A percentile compares a stretch with the other conserved stretches of the same genome.
Conservation (phyloP, 2,888 invertebrate genomes). For the Sipha maydis region DNA sequence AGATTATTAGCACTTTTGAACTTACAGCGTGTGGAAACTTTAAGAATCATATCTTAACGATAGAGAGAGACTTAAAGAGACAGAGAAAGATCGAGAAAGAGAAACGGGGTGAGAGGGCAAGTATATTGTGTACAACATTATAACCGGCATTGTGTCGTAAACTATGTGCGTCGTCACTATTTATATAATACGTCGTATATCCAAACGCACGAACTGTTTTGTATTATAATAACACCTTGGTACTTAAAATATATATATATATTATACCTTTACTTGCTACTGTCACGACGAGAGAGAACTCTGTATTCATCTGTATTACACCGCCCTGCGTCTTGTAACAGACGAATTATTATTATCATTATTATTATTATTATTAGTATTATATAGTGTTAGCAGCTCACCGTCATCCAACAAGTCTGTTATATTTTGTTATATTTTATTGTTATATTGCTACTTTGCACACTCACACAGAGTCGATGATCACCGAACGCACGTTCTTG, state of each 20-base stretch:
- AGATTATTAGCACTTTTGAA: slow-evolving; percentile 33
- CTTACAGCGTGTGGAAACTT: slow-evolving; percentile 9
- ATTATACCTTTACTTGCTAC: background rate
- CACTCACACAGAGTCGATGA: too few species aligned
- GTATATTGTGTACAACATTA: background rate
- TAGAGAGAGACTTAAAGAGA: background rate
- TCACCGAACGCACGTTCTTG: background rate
- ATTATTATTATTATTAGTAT: too few species aligned
- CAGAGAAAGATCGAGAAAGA: background rate
- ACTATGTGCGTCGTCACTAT: background rate
- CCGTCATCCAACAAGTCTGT: background rate
- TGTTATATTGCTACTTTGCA: background rate
- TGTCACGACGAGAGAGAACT: background rate
- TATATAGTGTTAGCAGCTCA: background rate
- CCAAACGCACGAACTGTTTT: background rate
- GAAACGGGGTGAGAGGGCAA: background rate
- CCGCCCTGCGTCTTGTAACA: background rate
- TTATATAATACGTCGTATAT: background rate
- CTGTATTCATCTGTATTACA: background rate
- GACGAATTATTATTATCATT: background rate
- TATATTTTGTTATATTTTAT: background rate
- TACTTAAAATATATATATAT: background rate
- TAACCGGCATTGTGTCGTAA: slow-evolving; percentile 2
- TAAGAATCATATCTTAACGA: background rate
- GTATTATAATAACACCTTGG: background rate